Base-by-base conservation (phyloP, 2,113 vertebrate species). In the Myotis yumanensis region DNA sequence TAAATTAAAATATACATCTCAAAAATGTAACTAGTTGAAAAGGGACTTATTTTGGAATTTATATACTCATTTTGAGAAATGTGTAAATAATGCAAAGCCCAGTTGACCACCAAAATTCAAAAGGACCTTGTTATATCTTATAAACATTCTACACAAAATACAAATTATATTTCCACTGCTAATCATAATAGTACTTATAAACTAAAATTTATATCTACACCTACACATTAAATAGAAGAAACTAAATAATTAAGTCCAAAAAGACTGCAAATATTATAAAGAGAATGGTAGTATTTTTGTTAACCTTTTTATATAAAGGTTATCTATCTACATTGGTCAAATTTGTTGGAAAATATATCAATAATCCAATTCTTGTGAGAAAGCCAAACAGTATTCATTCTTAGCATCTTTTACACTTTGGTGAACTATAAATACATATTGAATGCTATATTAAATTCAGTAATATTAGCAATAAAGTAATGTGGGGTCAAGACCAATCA, bases 61-160 rank as follows among this genome's bases (percentile, higher is more conserved):
- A 85, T 57, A 77, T 77, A 37, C 28, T 94, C 83, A n/a, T 52
- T 90, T 91, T 54, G 72, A 95, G 43, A 95, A 96, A 95, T 30
- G 3, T 22, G 2, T 30, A 89, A 91, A 69, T 82, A 93, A 96
- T 62, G 8, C 3, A 90, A 92, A 94, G 81, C 68, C 5, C n/a
- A 92, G 17, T 18, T 54, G 23, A 76, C 81, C 10, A 72, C 23
- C 82, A 93, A 93, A 94, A 88, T 94, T 81, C 46, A 86, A 94
- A 95, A 77, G 20, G 71, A 94, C 7, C 7, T 81, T 62, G 4
- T 84, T 64, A 69, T 48, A 72, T 54, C 51, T 68, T 62, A 15
- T 4, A 79, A 95, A 73, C 11, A 64, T 10, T 66, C 64, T 52
- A 23, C 6, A 90, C 14, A 72, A 90, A 23, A 89, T 23, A 88